These are phyloP conservation scores for Pachydiplax longipennis DNA, from an alignment of 2,888 invertebrate genomes.

Conservation along the genomic window DNA sequence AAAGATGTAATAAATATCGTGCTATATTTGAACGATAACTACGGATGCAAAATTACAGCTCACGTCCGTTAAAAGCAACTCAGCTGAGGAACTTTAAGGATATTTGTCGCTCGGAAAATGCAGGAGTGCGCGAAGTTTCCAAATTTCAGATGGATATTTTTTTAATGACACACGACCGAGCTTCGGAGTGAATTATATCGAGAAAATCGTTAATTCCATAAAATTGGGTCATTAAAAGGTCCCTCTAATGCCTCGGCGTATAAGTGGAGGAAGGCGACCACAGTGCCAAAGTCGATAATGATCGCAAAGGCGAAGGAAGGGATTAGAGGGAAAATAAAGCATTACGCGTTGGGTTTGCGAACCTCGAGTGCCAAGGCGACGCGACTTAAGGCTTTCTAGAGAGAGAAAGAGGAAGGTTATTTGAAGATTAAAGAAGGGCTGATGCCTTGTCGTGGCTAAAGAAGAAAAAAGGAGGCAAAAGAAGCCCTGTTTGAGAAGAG, in stretches of 20 bases:
- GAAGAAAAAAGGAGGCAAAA: not conserved
- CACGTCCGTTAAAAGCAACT: no score
- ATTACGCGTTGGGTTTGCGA: not conserved
- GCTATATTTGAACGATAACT: no score
- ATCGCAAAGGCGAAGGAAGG: not conserved
- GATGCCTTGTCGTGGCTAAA: not conserved
- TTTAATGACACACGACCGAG: not conserved
- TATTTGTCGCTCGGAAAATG: no score
- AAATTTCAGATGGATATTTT: not conserved
- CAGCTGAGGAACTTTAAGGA: no score
- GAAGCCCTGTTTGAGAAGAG: not conserved
- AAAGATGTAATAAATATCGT: no score
- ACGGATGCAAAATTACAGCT: no score
- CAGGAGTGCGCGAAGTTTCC: no score
- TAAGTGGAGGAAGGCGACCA: not conserved
- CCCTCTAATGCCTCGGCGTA: not conserved
- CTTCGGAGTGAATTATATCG: not conserved
- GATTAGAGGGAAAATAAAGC: not conserved
- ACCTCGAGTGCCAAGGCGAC: not conserved
- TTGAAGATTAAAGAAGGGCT: not conserved
- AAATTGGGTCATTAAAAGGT: not conserved
- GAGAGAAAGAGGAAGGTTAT: not conserved
- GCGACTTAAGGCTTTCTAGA: not conserved
- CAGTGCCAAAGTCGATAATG: not conserved
- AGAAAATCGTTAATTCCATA: not conserved